Conservation (phyloP, 2,888 invertebrate species). For the Caenorhabditis imperialis region DNA sequence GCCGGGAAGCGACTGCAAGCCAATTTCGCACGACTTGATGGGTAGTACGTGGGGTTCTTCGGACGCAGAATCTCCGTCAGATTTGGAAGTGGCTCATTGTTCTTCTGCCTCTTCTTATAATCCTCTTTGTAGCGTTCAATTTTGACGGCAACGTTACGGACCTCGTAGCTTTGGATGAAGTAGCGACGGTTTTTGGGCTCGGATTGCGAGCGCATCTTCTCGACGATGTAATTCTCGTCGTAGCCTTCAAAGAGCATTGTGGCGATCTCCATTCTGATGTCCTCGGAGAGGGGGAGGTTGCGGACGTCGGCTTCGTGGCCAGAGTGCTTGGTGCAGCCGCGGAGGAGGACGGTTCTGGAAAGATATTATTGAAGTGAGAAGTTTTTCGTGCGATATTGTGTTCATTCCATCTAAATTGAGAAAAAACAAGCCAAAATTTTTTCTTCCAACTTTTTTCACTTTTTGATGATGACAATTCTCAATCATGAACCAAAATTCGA, state of each 20-base stretch:
- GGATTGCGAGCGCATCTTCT: slow-evolving; percentile 38
- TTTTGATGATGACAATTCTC: too few species aligned
- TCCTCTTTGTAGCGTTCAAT: slow-evolving; percentile 30
- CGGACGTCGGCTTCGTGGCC: slow-evolving; percentile 59
- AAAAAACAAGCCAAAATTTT: too few species aligned
- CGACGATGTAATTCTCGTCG: slow-evolving; percentile 55
- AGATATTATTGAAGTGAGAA: neutral
- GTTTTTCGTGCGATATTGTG: too few species aligned
- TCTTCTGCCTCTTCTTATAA: slow-evolving; percentile 13
- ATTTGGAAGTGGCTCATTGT: neutral
- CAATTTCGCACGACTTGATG: neutral
- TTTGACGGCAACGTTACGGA: slow-evolving; percentile 54
- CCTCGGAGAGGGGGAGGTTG: slow-evolving; percentile 53
- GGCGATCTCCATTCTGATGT: slow-evolving; percentile 52
- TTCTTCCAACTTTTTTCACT: too few species aligned
- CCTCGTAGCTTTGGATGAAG: slow-evolving; percentile 65
- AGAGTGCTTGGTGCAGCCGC: slow-evolving; percentile 63
- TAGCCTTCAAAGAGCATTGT: slow-evolving; percentile 53
- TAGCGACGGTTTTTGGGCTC: slow-evolving; percentile 48
- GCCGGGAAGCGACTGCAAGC: neutral
- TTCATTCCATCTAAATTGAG: too few species aligned
- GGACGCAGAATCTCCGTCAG: slow-evolving; percentile 10
- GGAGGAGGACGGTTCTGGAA: slow-evolving; percentile 57
- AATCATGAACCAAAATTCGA: too few species aligned
- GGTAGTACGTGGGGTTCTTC: too few species aligned